phyloP scores from a whole-genome alignment of 2,113 vertebrate species.

The Lophura nycthemera region DNA sequence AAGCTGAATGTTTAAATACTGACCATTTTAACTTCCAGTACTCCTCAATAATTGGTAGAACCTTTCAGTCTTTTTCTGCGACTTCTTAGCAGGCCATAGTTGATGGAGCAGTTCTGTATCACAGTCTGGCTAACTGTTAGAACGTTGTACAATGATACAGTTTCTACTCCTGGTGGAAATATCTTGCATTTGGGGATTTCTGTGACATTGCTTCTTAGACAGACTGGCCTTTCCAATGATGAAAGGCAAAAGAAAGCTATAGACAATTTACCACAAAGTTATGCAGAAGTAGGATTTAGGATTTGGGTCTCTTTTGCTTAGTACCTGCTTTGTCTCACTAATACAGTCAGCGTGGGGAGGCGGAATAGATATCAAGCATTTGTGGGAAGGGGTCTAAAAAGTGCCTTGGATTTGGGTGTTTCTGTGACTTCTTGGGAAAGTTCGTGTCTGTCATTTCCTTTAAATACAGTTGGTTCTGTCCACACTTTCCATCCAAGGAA shows the following conservation, averaged over 20 bases:
- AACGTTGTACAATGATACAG: background rate
- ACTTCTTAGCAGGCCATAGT: background rate
- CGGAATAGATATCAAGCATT: background rate
- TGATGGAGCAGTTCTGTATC: background rate
- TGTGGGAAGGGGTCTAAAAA: background rate
- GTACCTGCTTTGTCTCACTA: background rate
- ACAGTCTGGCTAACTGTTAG: background rate
- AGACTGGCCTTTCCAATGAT: background rate
- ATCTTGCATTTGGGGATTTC: background rate
- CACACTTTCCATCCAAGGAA: background rate
- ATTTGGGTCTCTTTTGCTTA: background rate
- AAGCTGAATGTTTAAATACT: conserved; percentile 39
- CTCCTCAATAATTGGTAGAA: conserved; percentile 1
- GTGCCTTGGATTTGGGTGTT: background rate
- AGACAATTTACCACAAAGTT: background rate
- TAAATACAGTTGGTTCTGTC: background rate
- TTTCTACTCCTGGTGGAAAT: background rate
- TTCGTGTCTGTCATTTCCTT: background rate
- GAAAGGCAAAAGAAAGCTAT: background rate
- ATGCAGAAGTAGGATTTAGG: background rate
- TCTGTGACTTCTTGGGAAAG: background rate
- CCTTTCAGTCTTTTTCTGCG: background rate
- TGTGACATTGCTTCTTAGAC: background rate
- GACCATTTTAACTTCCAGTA: background rate
- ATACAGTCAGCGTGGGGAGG: background rate